Conservation (phyloP, 2,888 invertebrate genomes). For the Sussaba pulchella region DNA sequence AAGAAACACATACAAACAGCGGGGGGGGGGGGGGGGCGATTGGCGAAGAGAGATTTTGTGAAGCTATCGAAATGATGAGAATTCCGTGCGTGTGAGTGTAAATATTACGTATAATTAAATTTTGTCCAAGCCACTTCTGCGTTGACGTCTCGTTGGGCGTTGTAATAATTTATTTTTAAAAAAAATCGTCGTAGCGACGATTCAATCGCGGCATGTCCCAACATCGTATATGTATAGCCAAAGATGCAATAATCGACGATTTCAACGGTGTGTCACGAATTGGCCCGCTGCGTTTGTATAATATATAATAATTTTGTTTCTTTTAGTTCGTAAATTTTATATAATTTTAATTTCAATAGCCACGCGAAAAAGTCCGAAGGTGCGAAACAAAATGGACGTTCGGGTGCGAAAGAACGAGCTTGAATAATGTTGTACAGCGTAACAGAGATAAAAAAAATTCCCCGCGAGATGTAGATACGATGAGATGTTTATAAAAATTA, state of each 20-base stretch:
- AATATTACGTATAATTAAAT: constrained; percentile 66
- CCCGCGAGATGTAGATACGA: not conserved
- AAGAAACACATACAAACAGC: constrained; percentile 55
- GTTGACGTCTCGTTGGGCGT: constrained; percentile 71
- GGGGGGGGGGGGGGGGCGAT: constrained; percentile 26
- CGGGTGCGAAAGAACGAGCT: constrained; percentile 16
- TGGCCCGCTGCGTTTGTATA: too few species aligned
- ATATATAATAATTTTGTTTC: too few species aligned
- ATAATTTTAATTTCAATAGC: not conserved
- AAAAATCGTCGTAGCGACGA: constrained; percentile 56
- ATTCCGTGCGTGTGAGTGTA: constrained; percentile 43
- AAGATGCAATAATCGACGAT: constrained; percentile 49
- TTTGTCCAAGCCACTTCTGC: constrained; percentile 71
- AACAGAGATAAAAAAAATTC: not conserved
- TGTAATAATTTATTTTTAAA: constrained; percentile 63
- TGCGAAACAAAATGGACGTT: not conserved
- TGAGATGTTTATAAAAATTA: not conserved
- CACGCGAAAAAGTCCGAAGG: not conserved
- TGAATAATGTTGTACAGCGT: constrained; percentile 2
- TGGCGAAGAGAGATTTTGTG: constrained; percentile 50
- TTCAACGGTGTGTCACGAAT: not conserved
- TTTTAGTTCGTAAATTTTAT: too few species aligned
- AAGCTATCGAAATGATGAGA: constrained; percentile 40
- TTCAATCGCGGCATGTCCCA: constrained; percentile 41
- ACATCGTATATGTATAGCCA: constrained; percentile 48